Evolutionary conservation across 2,113 vertebrate genomes (phyloP).

Genomic region (Mionectes macconnelli): DNA sequence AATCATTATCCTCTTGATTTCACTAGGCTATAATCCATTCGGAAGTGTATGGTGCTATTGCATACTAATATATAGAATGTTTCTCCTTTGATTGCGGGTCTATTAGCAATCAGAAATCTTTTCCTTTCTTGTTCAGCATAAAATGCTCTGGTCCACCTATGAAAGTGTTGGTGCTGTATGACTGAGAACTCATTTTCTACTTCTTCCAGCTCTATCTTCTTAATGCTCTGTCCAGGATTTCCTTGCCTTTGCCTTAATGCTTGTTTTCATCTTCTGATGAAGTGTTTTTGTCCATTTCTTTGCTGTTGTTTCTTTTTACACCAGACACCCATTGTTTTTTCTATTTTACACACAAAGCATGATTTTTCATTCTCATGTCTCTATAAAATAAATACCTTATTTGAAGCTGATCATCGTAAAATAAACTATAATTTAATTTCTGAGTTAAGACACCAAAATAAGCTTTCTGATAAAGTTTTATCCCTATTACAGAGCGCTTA

Average conservation of each 20-base stretch:
- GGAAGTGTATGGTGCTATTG: not conserved
- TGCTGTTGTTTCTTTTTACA: not conserved
- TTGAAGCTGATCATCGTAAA: not conserved
- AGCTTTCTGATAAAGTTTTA: not conserved
- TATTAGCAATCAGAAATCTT: not conserved
- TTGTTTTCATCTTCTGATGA: not conserved
- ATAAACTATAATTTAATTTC: not conserved
- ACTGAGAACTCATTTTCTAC: not conserved
- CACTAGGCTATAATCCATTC: not conserved
- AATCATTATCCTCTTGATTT: conserved; percentile 33
- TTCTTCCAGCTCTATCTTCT: not conserved
- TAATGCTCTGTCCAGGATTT: not conserved
- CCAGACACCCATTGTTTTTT: not conserved
- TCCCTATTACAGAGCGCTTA: not conserved
- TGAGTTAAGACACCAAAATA: not conserved
- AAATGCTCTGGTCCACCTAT: not conserved
- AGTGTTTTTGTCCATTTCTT: not conserved
- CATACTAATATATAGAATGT: not conserved
- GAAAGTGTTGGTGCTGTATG: not conserved
- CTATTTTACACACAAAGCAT: not conserved
- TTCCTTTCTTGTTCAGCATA: not conserved
- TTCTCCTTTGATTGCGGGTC: not conserved
- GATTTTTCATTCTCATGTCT: not conserved
- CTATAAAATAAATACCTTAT: not conserved
- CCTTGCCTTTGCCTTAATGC: not conserved